Evolutionary conservation across 2,113 vertebrate species (phyloP), one percentile per base, ranked within the genome.

Genomic region (Columba janthina): DNA sequence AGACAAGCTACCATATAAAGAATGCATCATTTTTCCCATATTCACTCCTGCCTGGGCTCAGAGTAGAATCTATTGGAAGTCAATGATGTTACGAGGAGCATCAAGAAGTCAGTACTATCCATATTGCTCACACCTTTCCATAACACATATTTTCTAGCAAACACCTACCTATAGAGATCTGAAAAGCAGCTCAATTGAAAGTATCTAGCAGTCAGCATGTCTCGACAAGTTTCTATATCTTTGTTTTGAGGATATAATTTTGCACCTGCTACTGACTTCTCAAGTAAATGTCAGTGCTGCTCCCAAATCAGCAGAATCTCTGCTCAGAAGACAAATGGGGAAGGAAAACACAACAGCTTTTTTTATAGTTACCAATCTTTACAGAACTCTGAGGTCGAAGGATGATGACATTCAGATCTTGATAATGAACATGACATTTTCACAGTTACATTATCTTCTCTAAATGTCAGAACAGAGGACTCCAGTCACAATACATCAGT

Each of bases 351-450:
- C 71, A 89, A 42, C 61, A 72, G 22, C 8, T 75, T 67, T 82
- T 92, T 89, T 74, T 34, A 8, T 20, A 71, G 76, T 83, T 81
- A 76, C 32, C 62, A 54, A 38, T 86, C 54, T 78, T 72, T 76
- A 80, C 65, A 89, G 80, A 80, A 83, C 32, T 93, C 70, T 85
- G 64, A 87, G 89, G 94, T 90, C 94, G 89, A 91, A 95, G 80
- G 58, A 93, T 85, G 86, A 70, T 93, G 90, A 84, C 88, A 93
- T 96, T 95, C 90, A 94, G 72, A 73, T 79, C 91, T 88, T 58
- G 61, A 85, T 95, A 96, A 97, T 32, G 74, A 97, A 87, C 24
- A 34, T 58, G 90, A 88, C 94, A 95, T 97, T 97, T 97, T 95
- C 93, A 92, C 85, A 96, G 88, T 90, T 95, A 95, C 46, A 73